Percentiles rank a stretch among this genome's conserved stretches.
Evolutionary conservation across 2,113 vertebrate species (phyloP).

Genomic region (Maccullochella peelii): DNA sequence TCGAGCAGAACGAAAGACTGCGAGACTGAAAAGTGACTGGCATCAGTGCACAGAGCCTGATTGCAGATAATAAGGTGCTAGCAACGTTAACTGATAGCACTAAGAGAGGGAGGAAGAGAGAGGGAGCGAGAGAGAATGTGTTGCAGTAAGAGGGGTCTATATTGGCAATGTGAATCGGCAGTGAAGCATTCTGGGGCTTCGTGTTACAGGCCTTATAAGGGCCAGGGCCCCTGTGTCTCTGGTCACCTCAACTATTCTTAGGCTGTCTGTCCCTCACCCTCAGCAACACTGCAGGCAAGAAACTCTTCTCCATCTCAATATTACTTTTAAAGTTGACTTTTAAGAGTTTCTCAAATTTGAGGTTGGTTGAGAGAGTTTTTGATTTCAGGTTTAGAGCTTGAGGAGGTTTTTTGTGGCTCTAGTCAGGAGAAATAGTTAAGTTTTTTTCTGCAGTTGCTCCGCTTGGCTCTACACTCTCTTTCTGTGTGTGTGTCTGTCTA

Average conservation of each 20-base stretch:
- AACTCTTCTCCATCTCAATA: conserved; percentile 28
- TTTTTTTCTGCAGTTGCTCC: conserved; percentile 1
- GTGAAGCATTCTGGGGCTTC: conserved; percentile 80
- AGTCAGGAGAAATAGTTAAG: neutral
- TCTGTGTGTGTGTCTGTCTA: conserved; percentile 18
- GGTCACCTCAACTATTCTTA: conserved; percentile 79
- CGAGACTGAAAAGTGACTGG: conserved; percentile 10
- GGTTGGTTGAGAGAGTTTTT: conserved; percentile 17
- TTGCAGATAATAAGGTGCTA: conserved; percentile 55
- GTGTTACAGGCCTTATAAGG: conserved; percentile 82
- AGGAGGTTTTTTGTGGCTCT: neutral
- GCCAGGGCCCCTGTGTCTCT: conserved; percentile 66
- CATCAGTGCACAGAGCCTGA: conserved; percentile 36
- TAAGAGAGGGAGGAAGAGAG: conserved; percentile 35
- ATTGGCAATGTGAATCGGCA: conserved; percentile 79
- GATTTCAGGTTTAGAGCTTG: neutral
- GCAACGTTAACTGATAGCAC: conserved; percentile 40
- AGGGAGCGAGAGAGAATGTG: conserved; percentile 79
- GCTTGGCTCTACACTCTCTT: neutral
- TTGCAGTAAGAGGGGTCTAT: conserved; percentile 82
- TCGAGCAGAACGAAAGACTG: conserved; percentile 24
- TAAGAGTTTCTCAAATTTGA: neutral
- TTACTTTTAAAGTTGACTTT: conserved; percentile 21
- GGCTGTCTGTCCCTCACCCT: conserved; percentile 67
- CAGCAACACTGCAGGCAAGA: conserved; percentile 73